phyloP scores from a whole-genome alignment of 2,113 vertebrate species.

The Lethenteron reissneri region DNA sequence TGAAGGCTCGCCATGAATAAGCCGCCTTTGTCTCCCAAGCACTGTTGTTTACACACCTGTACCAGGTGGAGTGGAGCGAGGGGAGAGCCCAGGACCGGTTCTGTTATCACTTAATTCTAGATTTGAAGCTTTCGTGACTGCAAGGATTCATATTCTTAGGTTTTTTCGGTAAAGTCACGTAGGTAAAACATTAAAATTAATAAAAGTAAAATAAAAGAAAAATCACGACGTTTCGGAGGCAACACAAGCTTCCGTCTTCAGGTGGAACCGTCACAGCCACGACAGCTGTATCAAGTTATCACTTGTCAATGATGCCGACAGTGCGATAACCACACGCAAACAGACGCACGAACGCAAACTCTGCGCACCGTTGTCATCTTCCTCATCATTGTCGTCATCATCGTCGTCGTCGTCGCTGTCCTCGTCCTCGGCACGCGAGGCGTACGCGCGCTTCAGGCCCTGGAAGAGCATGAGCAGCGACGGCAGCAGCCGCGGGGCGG shows the following conservation, averaged over 20 bases:
- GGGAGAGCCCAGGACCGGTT: neutral
- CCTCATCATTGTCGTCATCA: conserved; percentile 24
- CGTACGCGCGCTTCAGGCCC: conserved; percentile 70
- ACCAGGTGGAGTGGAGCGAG: neutral
- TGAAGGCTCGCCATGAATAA: neutral
- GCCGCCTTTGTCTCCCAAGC: neutral
- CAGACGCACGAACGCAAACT: conserved; percentile 6
- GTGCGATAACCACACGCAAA: neutral
- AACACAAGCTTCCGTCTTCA: too few species aligned
- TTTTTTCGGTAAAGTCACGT: too few species aligned
- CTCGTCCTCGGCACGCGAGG: conserved; percentile 36
- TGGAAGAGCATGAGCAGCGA: conserved; percentile 80
- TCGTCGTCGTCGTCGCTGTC: conserved; percentile 35
- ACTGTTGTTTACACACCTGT: neutral
- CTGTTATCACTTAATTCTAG: too few species aligned
- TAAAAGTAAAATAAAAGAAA: too few species aligned
- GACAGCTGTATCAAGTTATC: too few species aligned
- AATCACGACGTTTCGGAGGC: too few species aligned
- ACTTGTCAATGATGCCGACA: neutral
- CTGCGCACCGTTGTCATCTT: conserved; percentile 64
- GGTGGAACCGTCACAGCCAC: too few species aligned
- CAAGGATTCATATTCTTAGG: too few species aligned
- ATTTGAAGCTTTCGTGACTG: too few species aligned
- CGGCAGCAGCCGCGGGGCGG: conserved; percentile 58
- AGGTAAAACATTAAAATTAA: too few species aligned